These are phyloP conservation scores for Nycteola revayana DNA, from an alignment of 2,888 invertebrate genomes.

Conservation along the genomic window DNA sequence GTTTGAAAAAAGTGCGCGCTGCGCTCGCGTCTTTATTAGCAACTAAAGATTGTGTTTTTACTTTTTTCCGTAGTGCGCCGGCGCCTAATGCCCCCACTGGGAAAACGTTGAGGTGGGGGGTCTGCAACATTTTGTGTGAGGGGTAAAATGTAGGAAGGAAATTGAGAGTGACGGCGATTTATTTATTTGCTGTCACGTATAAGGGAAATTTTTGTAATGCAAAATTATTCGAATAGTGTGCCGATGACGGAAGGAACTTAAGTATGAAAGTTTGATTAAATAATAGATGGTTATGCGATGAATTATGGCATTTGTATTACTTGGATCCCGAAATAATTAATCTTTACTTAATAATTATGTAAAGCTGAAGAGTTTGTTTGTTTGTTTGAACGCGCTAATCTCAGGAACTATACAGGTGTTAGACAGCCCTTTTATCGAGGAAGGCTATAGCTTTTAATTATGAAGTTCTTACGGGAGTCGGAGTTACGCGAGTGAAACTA, in stretches of 20 bases:
- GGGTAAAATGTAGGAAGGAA: slow-evolving; percentile 26
- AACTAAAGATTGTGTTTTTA: slow-evolving; percentile 73
- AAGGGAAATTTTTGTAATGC: background rate
- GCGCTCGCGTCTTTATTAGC: slow-evolving; percentile 63
- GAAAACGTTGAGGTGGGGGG: slow-evolving; percentile 55
- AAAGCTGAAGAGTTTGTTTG: too few relatives aligned
- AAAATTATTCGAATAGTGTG: slow-evolving; percentile 8
- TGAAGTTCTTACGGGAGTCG: too few relatives aligned
- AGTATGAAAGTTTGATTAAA: too few relatives aligned
- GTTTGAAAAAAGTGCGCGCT: slow-evolving; percentile 55
- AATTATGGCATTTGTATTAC: too few relatives aligned
- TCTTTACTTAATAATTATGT: too few relatives aligned
- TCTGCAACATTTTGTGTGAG: slow-evolving; percentile 50
- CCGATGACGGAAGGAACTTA: slow-evolving; percentile 7
- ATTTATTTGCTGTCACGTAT: slow-evolving; percentile 10
- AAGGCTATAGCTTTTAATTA: too few relatives aligned
- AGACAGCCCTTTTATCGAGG: too few relatives aligned
- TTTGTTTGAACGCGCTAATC: too few relatives aligned
- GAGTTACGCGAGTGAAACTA: too few relatives aligned
- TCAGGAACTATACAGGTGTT: too few relatives aligned
- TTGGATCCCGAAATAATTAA: too few relatives aligned
- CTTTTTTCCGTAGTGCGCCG: slow-evolving; percentile 69
- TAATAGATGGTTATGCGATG: too few relatives aligned
- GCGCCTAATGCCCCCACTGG: slow-evolving; percentile 73
- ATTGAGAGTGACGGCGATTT: slow-evolving; percentile 13